Evolutionary conservation across 2,797 vertebrate species (phyloP), one percentile per base, ranked within the genome.

Genomic region (Pitangus sulphuratus): DNA sequence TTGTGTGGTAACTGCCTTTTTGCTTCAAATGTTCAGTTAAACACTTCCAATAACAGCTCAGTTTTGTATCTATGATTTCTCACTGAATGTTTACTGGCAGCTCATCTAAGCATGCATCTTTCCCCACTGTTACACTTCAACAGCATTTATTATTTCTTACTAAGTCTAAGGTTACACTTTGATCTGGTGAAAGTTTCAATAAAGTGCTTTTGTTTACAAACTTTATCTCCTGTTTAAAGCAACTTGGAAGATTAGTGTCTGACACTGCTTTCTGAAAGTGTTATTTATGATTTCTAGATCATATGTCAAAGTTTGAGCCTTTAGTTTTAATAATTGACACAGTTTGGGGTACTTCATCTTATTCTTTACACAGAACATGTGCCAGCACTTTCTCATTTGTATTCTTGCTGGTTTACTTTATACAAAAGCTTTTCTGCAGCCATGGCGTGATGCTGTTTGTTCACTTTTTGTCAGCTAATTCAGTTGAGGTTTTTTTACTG

Each of bases 381-480:
- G 78, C 88, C 86, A 95, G 70, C 54, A 94, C 40, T 90, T 94
- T 89, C 93, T 95, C 93, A 94, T 97, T 94, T 95, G 77, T 95
- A 95, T 95, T 95, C 93, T 87, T 37, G 6, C 58, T 84, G 58
- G 90, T 96, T 95, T 95, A 90, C 70, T 93, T 94, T 64, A 70
- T 89, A 94, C 44, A 89, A 93, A 95, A 95, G 93, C 70, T 93
- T 92, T 94, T 94, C 70, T 77, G 51, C 61, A 94, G 56, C 84
- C 86, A 53, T 18, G 70, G 74, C 2, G 0, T 69, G 85, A 84
- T 93, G 88, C 78, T 18, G 25, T 93, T 96, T 94, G 70, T 87
- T 96, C 92, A 90, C 33, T 91, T 95, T 95, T 93, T 94, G 81
- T 91, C 95, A 95, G 91, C 51, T 95, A 95, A 97, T 95, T 95